A percentile compares a stretch with the other conserved stretches of the same genome.
These are phyloP conservation scores for Rhyacophila evoluta DNA, from an alignment of 2,888 invertebrate species.

Conservation along the genomic window DNA sequence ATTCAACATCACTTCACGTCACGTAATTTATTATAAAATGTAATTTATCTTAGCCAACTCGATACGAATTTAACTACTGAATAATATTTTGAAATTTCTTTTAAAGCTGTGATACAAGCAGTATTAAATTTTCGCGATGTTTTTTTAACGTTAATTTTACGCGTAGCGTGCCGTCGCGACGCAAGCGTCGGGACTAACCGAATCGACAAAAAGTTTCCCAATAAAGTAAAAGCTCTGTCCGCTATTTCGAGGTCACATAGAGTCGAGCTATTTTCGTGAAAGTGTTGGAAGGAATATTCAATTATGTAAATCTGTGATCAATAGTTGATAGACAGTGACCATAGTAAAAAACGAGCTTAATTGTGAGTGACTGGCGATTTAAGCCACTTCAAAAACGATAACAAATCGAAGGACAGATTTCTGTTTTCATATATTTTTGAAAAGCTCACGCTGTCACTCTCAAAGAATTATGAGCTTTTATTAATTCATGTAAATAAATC, in stretches of 20 bases:
- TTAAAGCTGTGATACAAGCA: no score
- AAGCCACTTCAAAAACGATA: neutral
- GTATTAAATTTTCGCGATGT: no score
- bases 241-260: neutral
- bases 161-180: neutral
- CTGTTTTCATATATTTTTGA: neutral
- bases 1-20: no score
- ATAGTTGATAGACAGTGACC: neutral
- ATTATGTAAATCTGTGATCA: conserved; percentile 37
- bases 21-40: no score
- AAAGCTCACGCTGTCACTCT: no score
- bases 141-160: no score
- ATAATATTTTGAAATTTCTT: no score
- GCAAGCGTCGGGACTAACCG: neutral
- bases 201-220: conserved; percentile 3
- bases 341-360: neutral
- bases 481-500: no score
- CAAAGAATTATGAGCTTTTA: no score
- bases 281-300: conserved; percentile 32
- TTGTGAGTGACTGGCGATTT: neutral
- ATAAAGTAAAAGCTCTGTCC: neutral
- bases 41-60: no score
- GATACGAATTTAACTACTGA: no score
- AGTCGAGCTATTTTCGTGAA: conserved; percentile 10
- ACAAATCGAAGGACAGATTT: neutral